Conservation (phyloP, 2,888 invertebrate genomes). For the Dexiosoma caninum region DNA sequence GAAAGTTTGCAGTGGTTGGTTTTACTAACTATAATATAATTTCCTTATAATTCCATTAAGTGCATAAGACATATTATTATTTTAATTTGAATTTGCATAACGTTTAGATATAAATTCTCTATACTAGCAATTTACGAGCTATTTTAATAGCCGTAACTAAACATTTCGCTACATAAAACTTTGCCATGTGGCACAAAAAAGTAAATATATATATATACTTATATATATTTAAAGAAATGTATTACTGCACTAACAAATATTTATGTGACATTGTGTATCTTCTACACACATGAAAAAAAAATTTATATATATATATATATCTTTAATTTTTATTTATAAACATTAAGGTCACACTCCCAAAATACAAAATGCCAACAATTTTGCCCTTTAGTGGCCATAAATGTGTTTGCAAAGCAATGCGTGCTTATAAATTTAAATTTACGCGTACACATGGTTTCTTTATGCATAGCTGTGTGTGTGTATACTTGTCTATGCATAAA, state of each 20-base stretch:
- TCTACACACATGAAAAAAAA: slow-evolving; percentile 28
- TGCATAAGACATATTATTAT: too few relatives aligned
- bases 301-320: too few relatives aligned
- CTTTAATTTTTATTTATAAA: slow-evolving; percentile 52
- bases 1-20: too few relatives aligned
- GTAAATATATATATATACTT: too few relatives aligned
- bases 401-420: neutral
- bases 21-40: too few relatives aligned
- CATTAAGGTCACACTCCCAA: slow-evolving; percentile 40
- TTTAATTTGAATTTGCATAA: too few relatives aligned
- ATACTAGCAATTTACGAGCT: neutral
- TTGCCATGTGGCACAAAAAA: neutral
- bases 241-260: neutral
- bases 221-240: neutral
- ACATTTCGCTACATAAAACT: neutral
- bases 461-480: too few relatives aligned
- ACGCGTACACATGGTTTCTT: neutral
- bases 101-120: too few relatives aligned
- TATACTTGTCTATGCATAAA: too few relatives aligned
- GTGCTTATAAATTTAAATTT: neutral
- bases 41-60: too few relatives aligned
- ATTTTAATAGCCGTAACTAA: neutral
- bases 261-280: neutral
- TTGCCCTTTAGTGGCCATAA: slow-evolving; percentile 36
- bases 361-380: slow-evolving; percentile 29